These are phyloP conservation scores for Drosophila triauraria DNA, from an alignment of 1,140 invertebrate genomes.

Conservation along the genomic window DNA sequence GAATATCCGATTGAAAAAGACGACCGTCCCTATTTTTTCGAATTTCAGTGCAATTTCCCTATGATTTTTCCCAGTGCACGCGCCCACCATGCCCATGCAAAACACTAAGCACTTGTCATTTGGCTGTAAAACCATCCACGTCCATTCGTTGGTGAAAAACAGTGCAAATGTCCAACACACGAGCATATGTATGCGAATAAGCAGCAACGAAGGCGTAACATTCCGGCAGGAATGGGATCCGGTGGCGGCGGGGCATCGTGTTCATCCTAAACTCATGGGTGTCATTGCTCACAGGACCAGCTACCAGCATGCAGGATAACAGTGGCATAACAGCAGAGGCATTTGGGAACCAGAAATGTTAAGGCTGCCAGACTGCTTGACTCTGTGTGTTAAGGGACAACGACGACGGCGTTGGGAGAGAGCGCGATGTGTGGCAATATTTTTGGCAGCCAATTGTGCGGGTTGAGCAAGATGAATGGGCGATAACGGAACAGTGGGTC, in stretches of 20 bases:
- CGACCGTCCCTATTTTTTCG: accelerated
- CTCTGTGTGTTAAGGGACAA: conserved; percentile 36
- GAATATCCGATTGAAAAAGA: not conserved
- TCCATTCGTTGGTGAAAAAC: conserved; percentile 60
- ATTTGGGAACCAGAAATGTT: conserved; percentile 27
- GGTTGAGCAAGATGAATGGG: conserved; percentile 46
- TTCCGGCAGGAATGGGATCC: conserved; percentile 1
- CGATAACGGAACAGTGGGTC: conserved; percentile 36
- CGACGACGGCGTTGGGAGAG: conserved; percentile 25
- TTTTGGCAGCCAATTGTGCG: conserved; percentile 48
- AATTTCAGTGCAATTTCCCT: not conserved
- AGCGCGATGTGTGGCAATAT: conserved; percentile 44
- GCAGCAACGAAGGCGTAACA: conserved; percentile 13
- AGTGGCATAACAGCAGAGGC: conserved; percentile 51
- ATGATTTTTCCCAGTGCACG: conserved; percentile 6
- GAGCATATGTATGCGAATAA: conserved; percentile 23
- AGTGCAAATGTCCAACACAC: conserved; percentile 59
- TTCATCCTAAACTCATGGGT: conserved; percentile 66
- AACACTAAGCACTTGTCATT: conserved; percentile 72
- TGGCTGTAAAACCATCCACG: conserved; percentile 58
- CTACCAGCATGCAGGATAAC: conserved; percentile 50
- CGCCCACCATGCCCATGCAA: conserved; percentile 30
- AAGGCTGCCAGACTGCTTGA: conserved; percentile 68
- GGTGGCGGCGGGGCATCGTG: conserved; percentile 7
- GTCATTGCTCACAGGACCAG: conserved; percentile 59